phyloP scores from a whole-genome alignment of 2,888 invertebrate genomes.

The Habroteleia sp. region DNA sequence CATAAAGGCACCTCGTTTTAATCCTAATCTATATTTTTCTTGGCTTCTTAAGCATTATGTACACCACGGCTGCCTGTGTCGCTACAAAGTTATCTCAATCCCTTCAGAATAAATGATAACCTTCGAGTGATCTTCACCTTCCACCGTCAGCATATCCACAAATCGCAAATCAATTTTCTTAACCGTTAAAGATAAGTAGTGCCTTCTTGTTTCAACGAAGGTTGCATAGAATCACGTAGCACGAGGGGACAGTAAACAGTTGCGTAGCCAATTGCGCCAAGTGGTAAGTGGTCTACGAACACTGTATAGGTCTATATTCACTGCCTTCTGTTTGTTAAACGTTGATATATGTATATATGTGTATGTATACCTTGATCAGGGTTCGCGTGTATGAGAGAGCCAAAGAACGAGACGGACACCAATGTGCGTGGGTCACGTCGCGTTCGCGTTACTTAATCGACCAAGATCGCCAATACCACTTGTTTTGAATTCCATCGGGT shows the following conservation, averaged over 20 bases:
- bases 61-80: too few relatives aligned
- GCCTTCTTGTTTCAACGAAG: slow-evolving; percentile 67
- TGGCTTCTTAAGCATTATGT: too few relatives aligned
- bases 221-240: slow-evolving; percentile 79
- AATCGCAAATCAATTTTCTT: slow-evolving; percentile 43
- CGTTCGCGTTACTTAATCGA: slow-evolving; percentile 63
- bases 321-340: slow-evolving; percentile 66
- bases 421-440: slow-evolving; percentile 63
- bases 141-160: slow-evolving; percentile 12
- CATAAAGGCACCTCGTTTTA: too few relatives aligned
- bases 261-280: slow-evolving; percentile 79
- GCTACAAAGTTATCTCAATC: too few relatives aligned
- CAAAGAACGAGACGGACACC: slow-evolving; percentile 42
- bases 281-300: slow-evolving; percentile 75
- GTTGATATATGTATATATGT: slow-evolving; percentile 55
- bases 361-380: slow-evolving; percentile 13
- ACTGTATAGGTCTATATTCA: slow-evolving; percentile 61
- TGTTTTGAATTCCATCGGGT: slow-evolving; percentile 62
- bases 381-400: slow-evolving; percentile 11
- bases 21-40: too few relatives aligned
- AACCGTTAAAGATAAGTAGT: slow-evolving; percentile 63
- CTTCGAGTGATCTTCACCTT: too few relatives aligned
- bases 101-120: too few relatives aligned
- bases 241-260: slow-evolving; percentile 80
- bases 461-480: slow-evolving; percentile 59